Evolutionary conservation across 2,797 vertebrate genomes (phyloP).

Genomic region (Spea hammondii): DNA sequence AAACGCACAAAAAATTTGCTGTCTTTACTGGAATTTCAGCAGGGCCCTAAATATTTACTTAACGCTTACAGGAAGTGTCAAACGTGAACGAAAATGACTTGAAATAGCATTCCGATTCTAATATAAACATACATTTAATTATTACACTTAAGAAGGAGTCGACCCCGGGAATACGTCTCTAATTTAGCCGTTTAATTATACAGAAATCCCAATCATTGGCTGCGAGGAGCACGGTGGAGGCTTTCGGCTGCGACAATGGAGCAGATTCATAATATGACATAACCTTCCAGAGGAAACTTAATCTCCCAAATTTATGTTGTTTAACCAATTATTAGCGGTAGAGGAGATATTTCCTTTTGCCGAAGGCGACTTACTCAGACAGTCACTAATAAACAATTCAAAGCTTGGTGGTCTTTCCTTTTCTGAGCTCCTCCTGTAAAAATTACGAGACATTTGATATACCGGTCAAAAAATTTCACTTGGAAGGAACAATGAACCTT

Average conservation of each 20-base stretch:
- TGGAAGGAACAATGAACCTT: constrained; percentile 23
- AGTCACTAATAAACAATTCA: constrained; percentile 49
- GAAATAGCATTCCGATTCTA: constrained; percentile 38
- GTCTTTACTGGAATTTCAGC: constrained; percentile 7
- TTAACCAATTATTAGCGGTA: constrained; percentile 46
- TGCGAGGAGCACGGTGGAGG: not conserved
- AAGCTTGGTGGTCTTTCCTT: constrained; percentile 46
- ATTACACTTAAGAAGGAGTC: constrained; percentile 36
- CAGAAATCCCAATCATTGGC: constrained; percentile 26
- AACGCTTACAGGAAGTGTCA: constrained; percentile 32
- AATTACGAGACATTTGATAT: constrained; percentile 39
- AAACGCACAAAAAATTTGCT: constrained; percentile 3
- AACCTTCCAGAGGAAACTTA: constrained; percentile 31
- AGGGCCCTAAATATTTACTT: constrained; percentile 36
- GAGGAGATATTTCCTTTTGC: constrained; percentile 42
- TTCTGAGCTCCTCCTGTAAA: constrained; percentile 41
- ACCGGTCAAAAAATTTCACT: not conserved
- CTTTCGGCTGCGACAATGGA: constrained; percentile 13
- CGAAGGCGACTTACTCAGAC: constrained; percentile 48
- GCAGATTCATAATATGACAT: constrained; percentile 35
- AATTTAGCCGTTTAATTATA: constrained; percentile 23
- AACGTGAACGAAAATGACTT: constrained; percentile 32
- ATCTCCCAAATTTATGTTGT: constrained; percentile 47
- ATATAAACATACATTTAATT: constrained; percentile 38
- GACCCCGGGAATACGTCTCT: constrained; percentile 21